Conservation (phyloP, 2,797 vertebrate species). For the Heteromormyrus szaboi region DNA sequence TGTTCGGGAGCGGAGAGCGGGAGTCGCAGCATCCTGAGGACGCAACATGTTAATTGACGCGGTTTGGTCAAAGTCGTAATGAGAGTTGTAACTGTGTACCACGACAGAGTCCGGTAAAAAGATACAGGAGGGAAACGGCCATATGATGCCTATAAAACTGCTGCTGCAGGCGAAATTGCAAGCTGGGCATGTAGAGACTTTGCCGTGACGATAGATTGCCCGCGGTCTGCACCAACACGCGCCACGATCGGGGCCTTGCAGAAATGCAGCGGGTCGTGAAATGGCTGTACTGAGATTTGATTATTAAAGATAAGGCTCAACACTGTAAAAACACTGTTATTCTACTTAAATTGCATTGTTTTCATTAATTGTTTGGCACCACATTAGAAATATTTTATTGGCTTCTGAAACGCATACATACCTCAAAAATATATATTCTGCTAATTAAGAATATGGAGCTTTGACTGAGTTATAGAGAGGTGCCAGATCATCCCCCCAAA, state of each 20-base stretch:
- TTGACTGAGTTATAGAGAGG: background rate
- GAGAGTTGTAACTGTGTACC: background rate
- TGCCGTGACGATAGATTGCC: background rate
- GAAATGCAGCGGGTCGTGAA: background rate
- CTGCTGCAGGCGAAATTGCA: background rate
- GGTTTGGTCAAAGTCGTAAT: background rate
- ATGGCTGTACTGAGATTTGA: background rate
- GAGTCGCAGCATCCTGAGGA: background rate
- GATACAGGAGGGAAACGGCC: background rate
- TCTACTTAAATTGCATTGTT: background rate
- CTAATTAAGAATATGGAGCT: background rate
- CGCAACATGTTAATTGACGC: background rate
- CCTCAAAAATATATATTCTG: background rate
- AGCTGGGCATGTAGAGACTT: slow-evolving; percentile 4
- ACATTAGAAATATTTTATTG: background rate
- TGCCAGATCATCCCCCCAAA: background rate
- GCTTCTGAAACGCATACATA: background rate
- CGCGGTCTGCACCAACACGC: background rate
- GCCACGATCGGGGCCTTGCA: background rate
- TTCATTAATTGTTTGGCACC: slow-evolving; percentile 11
- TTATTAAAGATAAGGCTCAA: slow-evolving; percentile 6
- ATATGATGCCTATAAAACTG: background rate
- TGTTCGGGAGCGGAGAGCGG: background rate
- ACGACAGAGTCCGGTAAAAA: background rate
- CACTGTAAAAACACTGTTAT: background rate